A percentile compares a stretch with the other conserved stretches of the same genome.
Evolutionary conservation across 2,113 vertebrate species (phyloP).

Genomic region (Myxocyprinus asiaticus): DNA sequence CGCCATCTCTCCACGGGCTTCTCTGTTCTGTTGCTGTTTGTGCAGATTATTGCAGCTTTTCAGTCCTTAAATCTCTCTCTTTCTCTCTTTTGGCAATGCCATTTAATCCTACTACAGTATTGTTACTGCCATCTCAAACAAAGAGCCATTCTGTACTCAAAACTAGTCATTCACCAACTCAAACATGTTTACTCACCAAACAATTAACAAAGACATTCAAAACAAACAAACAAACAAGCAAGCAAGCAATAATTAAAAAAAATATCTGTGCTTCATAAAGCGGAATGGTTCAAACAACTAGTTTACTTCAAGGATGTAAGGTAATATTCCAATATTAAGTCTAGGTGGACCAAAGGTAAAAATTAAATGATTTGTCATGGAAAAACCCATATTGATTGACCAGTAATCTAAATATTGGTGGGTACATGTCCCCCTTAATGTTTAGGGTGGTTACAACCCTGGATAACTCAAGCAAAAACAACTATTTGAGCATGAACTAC

Average conservation of each 20-base stretch:
- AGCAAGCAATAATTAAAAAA: not conserved
- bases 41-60: constrained; percentile 27
- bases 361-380: no score
- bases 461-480: not conserved
- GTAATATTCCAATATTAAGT: no score
- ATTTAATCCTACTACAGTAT: constrained; percentile 24
- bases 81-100: constrained; percentile 1
- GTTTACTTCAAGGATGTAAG: no score
- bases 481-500: not conserved
- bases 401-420: no score
- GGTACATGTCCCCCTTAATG: no score
- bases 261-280: not conserved
- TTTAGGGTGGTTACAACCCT: no score
- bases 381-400: no score
- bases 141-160: not conserved
- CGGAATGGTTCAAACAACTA: not conserved
- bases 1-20: not conserved
- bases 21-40: constrained; percentile 9
- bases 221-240: not conserved
- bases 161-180: constrained; percentile 11
- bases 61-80: not conserved
- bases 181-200: not conserved
- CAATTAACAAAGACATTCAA: constrained; percentile 9
- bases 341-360: no score
- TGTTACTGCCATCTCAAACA: not conserved